These are phyloP conservation scores for Cinara cedri DNA, from an alignment of 2,888 invertebrate species.

Conservation along the genomic window DNA sequence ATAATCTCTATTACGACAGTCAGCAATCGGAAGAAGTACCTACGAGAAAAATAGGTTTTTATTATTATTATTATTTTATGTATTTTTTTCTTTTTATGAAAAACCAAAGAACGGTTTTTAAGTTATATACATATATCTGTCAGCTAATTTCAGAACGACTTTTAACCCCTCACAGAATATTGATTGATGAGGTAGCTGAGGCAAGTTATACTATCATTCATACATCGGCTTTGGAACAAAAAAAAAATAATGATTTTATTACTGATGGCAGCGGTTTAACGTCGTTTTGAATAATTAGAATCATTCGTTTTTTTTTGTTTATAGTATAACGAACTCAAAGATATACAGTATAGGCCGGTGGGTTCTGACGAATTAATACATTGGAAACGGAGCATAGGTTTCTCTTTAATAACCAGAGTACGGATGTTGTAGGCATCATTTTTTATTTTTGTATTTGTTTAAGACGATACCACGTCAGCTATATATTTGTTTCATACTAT, in stretches of 20 bases:
- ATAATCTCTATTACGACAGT: constrained; percentile 21
- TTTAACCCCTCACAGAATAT: not conserved
- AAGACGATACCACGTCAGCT: no score
- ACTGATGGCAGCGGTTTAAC: not conserved
- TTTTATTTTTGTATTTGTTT: no score
- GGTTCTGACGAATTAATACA: no score
- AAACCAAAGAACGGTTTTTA: constrained; percentile 6
- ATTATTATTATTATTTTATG: not conserved
- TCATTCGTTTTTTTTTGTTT: not conserved
- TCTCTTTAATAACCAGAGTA: no score
- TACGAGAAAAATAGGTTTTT: not conserved
- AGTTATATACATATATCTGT: no score
- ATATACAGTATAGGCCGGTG: no score
- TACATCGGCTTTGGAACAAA: not conserved
- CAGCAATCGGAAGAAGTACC: not conserved
- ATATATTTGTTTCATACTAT: no score
- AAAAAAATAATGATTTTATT: not conserved
- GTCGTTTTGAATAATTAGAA: not conserved
- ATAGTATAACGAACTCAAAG: not conserved
- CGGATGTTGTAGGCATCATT: no score
- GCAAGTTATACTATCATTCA: not conserved
- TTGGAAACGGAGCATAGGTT: no score
- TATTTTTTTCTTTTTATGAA: not conserved
- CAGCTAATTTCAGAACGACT: constrained; percentile 27
- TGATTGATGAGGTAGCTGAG: not conserved